A percentile compares a stretch with the other conserved stretches of the same genome.
phyloP scores from a whole-genome alignment of 1,140 invertebrate genomes.

The Parapsyche elsis region DNA sequence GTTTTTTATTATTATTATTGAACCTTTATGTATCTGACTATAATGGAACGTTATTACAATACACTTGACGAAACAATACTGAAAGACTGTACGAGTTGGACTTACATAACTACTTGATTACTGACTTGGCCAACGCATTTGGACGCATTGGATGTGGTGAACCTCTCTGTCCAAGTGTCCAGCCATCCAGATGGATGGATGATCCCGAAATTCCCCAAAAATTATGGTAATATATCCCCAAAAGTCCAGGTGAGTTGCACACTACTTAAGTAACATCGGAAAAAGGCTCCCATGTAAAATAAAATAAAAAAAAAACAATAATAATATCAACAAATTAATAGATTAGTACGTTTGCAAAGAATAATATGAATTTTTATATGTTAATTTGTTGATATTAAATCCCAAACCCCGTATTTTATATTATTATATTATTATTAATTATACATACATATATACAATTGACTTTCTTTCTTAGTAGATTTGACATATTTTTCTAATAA shows the following conservation, averaged over 20 bases:
- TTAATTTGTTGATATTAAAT: not conserved
- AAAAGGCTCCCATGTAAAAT: conserved; percentile 24
- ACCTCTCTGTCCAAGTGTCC: conserved; percentile 38
- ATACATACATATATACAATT: conserved; percentile 16
- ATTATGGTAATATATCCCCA: conserved; percentile 46
- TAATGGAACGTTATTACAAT: not conserved
- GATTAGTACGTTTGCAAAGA: too few relatives aligned
- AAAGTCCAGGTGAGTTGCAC: conserved; percentile 52
- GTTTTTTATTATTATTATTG: not conserved
- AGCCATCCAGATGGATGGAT: conserved; percentile 31
- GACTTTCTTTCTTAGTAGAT: conserved; percentile 24
- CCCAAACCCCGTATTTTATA: not conserved
- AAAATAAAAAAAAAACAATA: not conserved
- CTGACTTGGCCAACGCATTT: not conserved
- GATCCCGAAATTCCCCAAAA: conserved; percentile 43
- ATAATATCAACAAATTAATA: too few relatives aligned
- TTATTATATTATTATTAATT: conserved; percentile 30
- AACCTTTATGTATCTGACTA: not conserved
- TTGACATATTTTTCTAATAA: conserved; percentile 33
- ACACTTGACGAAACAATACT: not conserved
- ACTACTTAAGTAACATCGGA: conserved; percentile 34
- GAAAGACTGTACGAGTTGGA: not conserved
- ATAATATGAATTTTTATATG: not conserved
- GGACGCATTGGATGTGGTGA: conserved; percentile 29
- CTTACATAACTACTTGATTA: not conserved